phyloP scores from a whole-genome alignment of 2,797 vertebrate species.

The Cyprinodon diabolis region DNA sequence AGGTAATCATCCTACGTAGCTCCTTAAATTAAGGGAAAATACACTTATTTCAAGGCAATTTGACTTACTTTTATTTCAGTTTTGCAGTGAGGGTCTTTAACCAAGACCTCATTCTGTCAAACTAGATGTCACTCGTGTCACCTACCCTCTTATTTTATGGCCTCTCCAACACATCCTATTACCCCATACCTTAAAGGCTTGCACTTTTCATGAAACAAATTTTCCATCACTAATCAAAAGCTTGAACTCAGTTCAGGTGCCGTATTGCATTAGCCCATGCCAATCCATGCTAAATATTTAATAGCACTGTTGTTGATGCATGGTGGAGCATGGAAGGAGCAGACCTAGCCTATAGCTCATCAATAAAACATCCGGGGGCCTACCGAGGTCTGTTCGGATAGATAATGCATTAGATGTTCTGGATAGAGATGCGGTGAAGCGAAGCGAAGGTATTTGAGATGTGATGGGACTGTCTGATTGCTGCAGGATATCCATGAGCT shows the following conservation, averaged over 20 bases:
- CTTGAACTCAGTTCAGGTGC: conserved; percentile 49
- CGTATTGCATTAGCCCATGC: conserved; percentile 51
- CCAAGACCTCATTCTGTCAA: no score
- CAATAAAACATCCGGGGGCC: conserved; percentile 59
- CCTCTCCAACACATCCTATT: no score
- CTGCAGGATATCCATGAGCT: conserved; percentile 32
- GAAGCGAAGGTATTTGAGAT: conserved; percentile 64
- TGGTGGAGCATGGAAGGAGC: conserved; percentile 39
- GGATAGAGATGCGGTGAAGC: conserved; percentile 46
- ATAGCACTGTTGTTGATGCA: conserved; percentile 54
- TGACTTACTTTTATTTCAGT: no score
- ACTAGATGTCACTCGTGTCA: no score
- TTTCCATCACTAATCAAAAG: conserved; percentile 65
- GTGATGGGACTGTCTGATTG: conserved; percentile 59
- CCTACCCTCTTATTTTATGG: no score
- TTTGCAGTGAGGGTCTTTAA: no score
- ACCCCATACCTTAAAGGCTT: conserved; percentile 10
- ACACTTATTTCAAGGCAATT: no score
- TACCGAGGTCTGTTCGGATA: conserved; percentile 39
- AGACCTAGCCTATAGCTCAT: conserved; percentile 70
- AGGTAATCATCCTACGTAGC: no score
- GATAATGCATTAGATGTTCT: conserved; percentile 59
- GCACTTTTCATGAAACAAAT: conserved; percentile 21
- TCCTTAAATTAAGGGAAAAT: no score
- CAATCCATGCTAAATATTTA: conserved; percentile 72